Base-by-base conservation (phyloP, 2,797 vertebrate species). In the Phoeniculus purpureus region DNA sequence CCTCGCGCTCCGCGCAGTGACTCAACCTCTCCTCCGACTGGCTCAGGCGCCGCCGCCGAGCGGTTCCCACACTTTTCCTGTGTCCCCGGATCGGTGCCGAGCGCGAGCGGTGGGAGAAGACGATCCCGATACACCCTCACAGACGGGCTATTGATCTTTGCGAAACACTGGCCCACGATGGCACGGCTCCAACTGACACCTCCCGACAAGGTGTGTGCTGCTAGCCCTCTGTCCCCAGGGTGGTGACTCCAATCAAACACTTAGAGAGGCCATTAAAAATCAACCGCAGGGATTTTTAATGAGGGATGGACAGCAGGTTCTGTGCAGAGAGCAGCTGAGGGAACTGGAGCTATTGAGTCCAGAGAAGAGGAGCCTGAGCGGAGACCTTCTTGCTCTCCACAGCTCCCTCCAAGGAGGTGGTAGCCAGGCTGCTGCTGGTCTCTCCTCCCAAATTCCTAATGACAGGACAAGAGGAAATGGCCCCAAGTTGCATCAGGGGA, bases 21-120 rank as follows among this genome's bases (percentile, higher is more conserved):
- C 71, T 65, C 73, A 60, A 52, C 32, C 27, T 22, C 1, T 48
- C 76, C 82, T 50, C 59, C 4, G 4, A 2, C 18, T 14, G 58
- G 45, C 43, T 47, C 54, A 3, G 59, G 13, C 2, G 7, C 6
- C 22, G 60, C 73, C 32, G 37, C 10, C 5, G 59, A 48, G 47
- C 2, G 1, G 23, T 55, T 40, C 21, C 31, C 27, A 32, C 22
- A 0, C 10, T 15, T 32, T 29, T 43, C 1, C 3, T 10, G 45
- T 8, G 6, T 54, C 52, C 45, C 72, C 4, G 0, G 37, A 18
- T 23, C 12, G 7, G 4, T 6, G 31, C 7, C 5, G 25, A 7
- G 26, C 1, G 22, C 0, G 3, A n/a, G 52, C 2, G 3, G 29
- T 3, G 5, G 1, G 72, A 54, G 74, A 55, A 48, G 27, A 43